Evolutionary conservation across 2,888 invertebrate genomes (phyloP), one percentile per base, ranked within the genome.

Genomic region (Podabrus alpinus): DNA sequence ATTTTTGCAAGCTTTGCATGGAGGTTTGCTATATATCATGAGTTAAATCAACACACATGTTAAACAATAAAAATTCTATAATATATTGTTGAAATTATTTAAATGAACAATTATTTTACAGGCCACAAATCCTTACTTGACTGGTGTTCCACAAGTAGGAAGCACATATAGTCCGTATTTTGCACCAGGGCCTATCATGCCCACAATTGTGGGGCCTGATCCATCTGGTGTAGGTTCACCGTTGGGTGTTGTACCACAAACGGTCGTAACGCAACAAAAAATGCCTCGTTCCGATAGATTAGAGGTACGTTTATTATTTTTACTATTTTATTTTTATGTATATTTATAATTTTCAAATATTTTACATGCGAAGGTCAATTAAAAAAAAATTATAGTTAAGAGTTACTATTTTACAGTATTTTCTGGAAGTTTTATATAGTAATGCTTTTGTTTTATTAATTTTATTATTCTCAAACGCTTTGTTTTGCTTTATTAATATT

Each of bases 241-340:
- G 81, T 90, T 96, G 83, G 94, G 95, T 81, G 93, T 93, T 84
- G 93, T 92, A 88, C 95, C 92, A 88, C 95, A 95, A 91, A 94
- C 93, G 88, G 95, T 94, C 88, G 94, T 94, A 89, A 89, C 92
- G 85, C 94, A 96, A 90, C 97, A 97, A 91, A 97, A 97, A 91
- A 92, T 97, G 92, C 95, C 95, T 84, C 94, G 97, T 89, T 94
- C 96, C 88, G 97, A 97, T 90, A 93, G 97, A 90, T 93, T 97
- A 90, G 97, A 97, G 97, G 97, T 97, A 92, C 92, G 93, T 72
- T 72, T 69, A 77, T 79, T 73, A 74, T 66, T 75, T 24, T 76
- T 60, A 64, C 68, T 74, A 72, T 71, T 77, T 79, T 73, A 74
- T 66, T 75, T 24, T 76, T 60, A 64, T 61, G 59, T 70, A 25